These are phyloP conservation scores for Brachyrhaphis roseni DNA, from an alignment of 2,797 vertebrate species.

Conservation along the genomic window DNA sequence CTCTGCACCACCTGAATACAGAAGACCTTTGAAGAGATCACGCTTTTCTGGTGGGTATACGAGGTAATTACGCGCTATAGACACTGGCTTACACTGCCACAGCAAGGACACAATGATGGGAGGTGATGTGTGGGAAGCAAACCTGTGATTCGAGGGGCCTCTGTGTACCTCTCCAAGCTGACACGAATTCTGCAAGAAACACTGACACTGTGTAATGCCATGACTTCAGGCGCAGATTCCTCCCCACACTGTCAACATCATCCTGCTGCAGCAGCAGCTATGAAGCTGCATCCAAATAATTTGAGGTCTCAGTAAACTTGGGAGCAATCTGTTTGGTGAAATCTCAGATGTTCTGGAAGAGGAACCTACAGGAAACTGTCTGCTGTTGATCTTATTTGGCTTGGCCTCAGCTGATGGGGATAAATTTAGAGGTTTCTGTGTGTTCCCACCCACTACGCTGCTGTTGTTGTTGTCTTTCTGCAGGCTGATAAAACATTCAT, in stretches of 20 bases:
- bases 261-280: constrained; percentile 13
- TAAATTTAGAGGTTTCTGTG: constrained; percentile 70
- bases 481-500: constrained; percentile 79
- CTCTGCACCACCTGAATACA: constrained; percentile 57
- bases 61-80: constrained; percentile 30
- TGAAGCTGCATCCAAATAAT: constrained; percentile 14
- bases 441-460: constrained; percentile 53
- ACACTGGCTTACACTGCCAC: constrained; percentile 4
- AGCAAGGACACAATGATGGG: constrained; percentile 26
- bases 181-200: constrained; percentile 19
- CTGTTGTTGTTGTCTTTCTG: constrained; percentile 69
- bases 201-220: constrained; percentile 9
- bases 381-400: constrained; percentile 57
- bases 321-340: constrained; percentile 25
- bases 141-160: not conserved
- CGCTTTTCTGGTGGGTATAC: constrained; percentile 14
- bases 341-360: constrained; percentile 36
- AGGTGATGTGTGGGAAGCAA: constrained; percentile 11
- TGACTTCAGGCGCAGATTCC: constrained; percentile 4
- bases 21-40: constrained; percentile 35
- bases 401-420: constrained; percentile 66
- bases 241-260: constrained; percentile 4
- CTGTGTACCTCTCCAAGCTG: constrained; percentile 17
- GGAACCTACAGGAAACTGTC: constrained; percentile 59
- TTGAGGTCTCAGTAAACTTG: constrained; percentile 27